Conservation (phyloP, 2,888 invertebrate genomes). For the Beris chalybata region DNA sequence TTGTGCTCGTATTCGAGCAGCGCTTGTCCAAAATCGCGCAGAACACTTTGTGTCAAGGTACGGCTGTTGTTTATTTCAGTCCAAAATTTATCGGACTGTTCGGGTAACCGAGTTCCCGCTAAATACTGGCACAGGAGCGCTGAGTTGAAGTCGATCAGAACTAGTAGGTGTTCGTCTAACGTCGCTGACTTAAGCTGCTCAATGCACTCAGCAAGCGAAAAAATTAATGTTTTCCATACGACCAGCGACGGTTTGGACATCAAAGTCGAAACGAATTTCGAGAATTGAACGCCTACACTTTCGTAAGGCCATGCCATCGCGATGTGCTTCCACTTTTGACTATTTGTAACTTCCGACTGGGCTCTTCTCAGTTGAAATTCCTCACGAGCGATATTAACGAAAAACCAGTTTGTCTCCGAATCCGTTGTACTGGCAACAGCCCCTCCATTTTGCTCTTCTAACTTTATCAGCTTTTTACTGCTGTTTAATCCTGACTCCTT, state of each 20-base stretch:
- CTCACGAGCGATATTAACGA: conserved; percentile 42
- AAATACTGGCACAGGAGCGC: conserved; percentile 51
- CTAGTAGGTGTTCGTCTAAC: conserved; percentile 44
- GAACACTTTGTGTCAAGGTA: conserved; percentile 43
- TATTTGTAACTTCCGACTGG: background rate
- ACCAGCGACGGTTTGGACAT: conserved; percentile 52
- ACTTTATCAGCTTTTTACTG: conserved; percentile 30
- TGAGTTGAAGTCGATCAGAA: conserved; percentile 50
- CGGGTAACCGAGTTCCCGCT: conserved; percentile 48
- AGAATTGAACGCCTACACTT: conserved; percentile 48
- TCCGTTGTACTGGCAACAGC: background rate
- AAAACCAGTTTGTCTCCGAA: conserved; percentile 22
- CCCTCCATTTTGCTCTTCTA: conserved; percentile 4
- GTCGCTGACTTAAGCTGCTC: conserved; percentile 31
- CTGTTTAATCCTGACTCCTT: conserved; percentile 24
- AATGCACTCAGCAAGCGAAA: conserved; percentile 42
- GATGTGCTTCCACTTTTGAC: conserved; percentile 42
- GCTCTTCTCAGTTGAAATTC: conserved; percentile 36
- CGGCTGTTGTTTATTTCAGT: conserved; percentile 44
- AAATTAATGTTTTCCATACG: conserved; percentile 52
- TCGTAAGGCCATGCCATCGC: conserved; percentile 48
- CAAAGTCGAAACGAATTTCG: conserved; percentile 48
- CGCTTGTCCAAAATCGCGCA: conserved; percentile 48
- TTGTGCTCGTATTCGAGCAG: conserved; percentile 51
- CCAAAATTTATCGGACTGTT: conserved; percentile 50